These are phyloP conservation scores for Pammene fasciana DNA, from an alignment of 2,888 invertebrate genomes.

Conservation along the genomic window DNA sequence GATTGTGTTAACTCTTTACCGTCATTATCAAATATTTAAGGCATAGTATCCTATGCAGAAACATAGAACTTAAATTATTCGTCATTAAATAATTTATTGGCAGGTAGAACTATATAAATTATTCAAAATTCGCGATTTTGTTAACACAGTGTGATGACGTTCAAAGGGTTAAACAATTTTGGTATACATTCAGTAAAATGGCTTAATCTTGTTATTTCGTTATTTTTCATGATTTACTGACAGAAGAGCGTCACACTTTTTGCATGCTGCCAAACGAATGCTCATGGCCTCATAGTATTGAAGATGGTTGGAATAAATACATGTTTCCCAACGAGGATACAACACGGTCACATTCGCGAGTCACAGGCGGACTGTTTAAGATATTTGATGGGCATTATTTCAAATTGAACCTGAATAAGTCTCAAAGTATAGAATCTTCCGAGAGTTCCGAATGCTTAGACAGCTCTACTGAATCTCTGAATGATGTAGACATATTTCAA, in stretches of 20 bases:
- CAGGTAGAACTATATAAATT: not conserved
- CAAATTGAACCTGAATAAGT: conserved; percentile 45
- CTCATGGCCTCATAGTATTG: conserved; percentile 56
- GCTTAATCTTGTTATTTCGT: conserved; percentile 36
- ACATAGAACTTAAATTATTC: not conserved
- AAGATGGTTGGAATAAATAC: conserved; percentile 54
- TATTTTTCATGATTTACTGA: conserved; percentile 53
- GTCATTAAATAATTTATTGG: too few species aligned
- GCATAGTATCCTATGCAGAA: not conserved
- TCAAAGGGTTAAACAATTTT: conserved; percentile 11
- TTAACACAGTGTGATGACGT: not conserved
- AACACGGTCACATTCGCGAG: conserved; percentile 35
- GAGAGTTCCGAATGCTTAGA: conserved; percentile 37
- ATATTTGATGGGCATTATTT: conserved; percentile 47
- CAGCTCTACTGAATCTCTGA: conserved; percentile 41
- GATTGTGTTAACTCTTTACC: conserved; percentile 9
- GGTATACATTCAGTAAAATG: not conserved
- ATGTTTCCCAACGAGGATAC: conserved; percentile 49
- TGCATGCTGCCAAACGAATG: conserved; percentile 68
- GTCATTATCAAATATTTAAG: conserved; percentile 2
- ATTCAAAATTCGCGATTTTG: not conserved
- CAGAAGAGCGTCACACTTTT: conserved; percentile 60
- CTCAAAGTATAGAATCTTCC: conserved; percentile 38
- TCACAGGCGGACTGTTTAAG: conserved; percentile 45
- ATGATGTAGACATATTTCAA: conserved; percentile 20